Conservation (phyloP, 2,113 vertebrate genomes). For the Mesembrinibis cayennensis region DNA sequence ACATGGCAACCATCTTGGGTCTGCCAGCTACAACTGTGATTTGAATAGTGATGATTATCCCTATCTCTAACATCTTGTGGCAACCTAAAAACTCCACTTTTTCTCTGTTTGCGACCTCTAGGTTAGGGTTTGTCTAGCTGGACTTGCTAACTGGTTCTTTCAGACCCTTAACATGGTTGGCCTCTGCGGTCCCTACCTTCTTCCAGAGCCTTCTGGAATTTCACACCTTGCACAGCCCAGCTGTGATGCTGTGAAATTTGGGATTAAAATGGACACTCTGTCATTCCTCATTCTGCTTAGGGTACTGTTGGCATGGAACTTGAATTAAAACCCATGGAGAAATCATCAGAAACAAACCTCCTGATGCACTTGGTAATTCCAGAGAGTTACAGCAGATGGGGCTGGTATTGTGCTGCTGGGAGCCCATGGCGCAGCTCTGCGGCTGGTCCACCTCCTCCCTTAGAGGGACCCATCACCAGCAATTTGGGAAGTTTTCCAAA, state of each 20-base stretch:
- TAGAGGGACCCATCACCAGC: background rate
- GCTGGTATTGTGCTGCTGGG: background rate
- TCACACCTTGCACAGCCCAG: background rate
- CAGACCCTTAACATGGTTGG: background rate
- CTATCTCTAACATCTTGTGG: background rate
- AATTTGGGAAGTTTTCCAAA: background rate
- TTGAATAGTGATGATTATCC: background rate
- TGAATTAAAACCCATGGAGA: background rate
- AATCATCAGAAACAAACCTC: background rate
- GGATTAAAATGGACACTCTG: background rate
- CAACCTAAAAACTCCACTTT: background rate
- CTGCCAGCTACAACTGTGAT: background rate
- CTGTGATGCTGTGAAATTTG: background rate
- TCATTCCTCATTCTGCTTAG: background rate
- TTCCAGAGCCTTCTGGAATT: background rate
- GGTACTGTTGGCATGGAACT: background rate
- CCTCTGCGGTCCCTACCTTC: background rate
- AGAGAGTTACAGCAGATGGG: constrained; percentile 60
- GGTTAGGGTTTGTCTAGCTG: background rate
- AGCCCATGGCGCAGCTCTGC: rapidly evolving
- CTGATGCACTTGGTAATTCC: constrained; percentile 31
- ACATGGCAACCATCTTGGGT: background rate
- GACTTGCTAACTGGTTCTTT: background rate
- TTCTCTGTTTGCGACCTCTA: background rate
- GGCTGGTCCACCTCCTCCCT: background rate